A percentile compares a stretch with the other conserved stretches of the same genome.
Evolutionary conservation across 2,888 invertebrate genomes (phyloP).

Genomic region (Nebria brevicollis): DNA sequence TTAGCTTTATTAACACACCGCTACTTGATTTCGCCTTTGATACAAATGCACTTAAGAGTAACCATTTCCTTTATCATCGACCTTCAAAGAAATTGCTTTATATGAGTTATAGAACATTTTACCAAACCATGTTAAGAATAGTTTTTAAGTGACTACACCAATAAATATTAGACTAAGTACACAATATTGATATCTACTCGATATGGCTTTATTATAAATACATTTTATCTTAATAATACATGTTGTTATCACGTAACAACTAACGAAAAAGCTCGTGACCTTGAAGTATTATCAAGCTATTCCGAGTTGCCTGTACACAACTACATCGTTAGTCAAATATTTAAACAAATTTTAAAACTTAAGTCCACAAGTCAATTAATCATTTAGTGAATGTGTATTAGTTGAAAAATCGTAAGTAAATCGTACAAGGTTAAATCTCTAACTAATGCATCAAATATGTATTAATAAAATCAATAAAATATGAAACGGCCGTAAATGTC

Average conservation of each 20-base stretch:
- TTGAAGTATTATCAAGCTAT: no score
- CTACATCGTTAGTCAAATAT: no score
- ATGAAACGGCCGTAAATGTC: not conserved
- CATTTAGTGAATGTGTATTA: no score
- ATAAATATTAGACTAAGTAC: no score
- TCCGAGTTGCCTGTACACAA: no score
- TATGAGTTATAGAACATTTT: not conserved
- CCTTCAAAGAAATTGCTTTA: not conserved
- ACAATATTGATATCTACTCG: no score
- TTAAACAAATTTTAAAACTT: no score
- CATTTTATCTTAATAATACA: no score
- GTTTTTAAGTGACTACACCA: not conserved
- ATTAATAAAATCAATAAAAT: not conserved
- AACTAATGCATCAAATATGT: not conserved
- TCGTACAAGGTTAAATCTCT: not conserved
- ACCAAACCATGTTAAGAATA: not conserved
- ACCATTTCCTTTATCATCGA: conserved; percentile 19
- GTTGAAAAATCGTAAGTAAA: not conserved
- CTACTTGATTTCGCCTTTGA: conserved; percentile 27
- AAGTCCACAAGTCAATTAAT: no score
- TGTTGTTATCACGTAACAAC: no score
- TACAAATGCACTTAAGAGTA: conserved; percentile 20
- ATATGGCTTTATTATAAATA: no score
- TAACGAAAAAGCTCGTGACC: no score
- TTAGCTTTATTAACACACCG: conserved; percentile 14